phyloP scores from a whole-genome alignment of 23 tunicate genomes.

The Trididemnum miniatum region DNA sequence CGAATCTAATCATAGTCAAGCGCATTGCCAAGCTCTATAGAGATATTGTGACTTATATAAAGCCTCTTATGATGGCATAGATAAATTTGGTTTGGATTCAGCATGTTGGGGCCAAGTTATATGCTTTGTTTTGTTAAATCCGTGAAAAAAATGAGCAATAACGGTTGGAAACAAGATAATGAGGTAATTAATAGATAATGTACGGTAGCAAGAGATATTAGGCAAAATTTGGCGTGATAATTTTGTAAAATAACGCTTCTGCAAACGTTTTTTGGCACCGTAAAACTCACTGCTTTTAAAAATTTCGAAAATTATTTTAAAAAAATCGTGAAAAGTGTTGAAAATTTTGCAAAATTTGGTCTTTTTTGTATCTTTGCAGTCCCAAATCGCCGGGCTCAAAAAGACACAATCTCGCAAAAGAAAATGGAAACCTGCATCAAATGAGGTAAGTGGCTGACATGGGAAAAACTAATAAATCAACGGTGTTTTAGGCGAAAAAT shows the following conservation, averaged over 20 bases:
- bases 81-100: not conserved
- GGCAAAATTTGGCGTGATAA: no score
- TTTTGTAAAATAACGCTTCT: no score
- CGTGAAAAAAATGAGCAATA: not conserved
- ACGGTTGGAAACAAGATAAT: not conserved
- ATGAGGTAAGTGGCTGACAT: slow-evolving; percentile 25
- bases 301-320: no score
- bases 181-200: not conserved
- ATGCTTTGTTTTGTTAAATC: not conserved
- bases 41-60: no score
- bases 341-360: not conserved
- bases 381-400: slow-evolving; percentile 22
- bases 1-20: no score
- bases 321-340: not conserved
- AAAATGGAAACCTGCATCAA: slow-evolving; percentile 23
- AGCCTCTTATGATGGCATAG: not conserved
- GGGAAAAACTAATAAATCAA: no score
- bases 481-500: no score
- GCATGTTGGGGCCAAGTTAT: not conserved
- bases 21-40: no score
- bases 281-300: no score
- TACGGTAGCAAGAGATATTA: no score
- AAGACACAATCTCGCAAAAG: slow-evolving; percentile 13
- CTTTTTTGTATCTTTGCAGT: not conserved
- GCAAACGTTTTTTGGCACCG: no score